A percentile compares a stretch with the other conserved stretches of the same genome.
phyloP scores from a whole-genome alignment of 2,113 vertebrate genomes.

The Leuciscus idus region DNA sequence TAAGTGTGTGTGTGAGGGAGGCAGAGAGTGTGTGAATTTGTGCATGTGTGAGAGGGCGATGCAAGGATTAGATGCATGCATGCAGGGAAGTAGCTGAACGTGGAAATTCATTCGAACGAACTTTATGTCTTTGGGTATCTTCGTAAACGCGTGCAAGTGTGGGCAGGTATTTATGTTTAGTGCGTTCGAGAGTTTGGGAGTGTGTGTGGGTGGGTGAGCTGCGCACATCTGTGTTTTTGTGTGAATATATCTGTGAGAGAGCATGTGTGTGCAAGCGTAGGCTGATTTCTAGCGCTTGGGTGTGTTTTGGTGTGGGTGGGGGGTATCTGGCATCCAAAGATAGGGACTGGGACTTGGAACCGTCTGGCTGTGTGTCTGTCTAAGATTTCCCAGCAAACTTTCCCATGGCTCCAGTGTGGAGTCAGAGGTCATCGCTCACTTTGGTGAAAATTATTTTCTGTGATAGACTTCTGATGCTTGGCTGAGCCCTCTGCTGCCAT shows the following conservation, averaged over 20 bases:
- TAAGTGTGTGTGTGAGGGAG: constrained; percentile 18
- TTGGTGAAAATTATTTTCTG: constrained; percentile 32
- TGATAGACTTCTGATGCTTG: constrained; percentile 26
- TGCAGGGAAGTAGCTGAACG: background rate
- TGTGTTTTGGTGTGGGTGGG: constrained; percentile 55
- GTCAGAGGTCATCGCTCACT: constrained; percentile 43
- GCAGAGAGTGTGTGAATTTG: constrained; percentile 33
- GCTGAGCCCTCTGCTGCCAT: background rate
- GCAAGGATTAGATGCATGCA: constrained; percentile 6
- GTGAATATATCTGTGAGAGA: constrained; percentile 39
- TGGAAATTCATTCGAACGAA: constrained; percentile 40
- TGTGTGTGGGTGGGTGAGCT: constrained; percentile 54
- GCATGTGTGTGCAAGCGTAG: constrained; percentile 43
- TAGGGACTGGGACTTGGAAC: constrained; percentile 53
- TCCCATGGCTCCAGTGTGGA: constrained; percentile 50
- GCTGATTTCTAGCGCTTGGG: constrained; percentile 52
- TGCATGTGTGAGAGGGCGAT: constrained; percentile 13
- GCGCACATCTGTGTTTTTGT: constrained; percentile 61
- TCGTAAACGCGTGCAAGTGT: constrained; percentile 39
- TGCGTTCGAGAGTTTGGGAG: constrained; percentile 54
- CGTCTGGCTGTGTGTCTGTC: constrained; percentile 40
- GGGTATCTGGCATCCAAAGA: constrained; percentile 60
- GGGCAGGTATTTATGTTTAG: constrained; percentile 61
- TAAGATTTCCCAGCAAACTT: constrained; percentile 48
- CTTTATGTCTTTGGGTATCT: constrained; percentile 47